These are phyloP conservation scores for Autographa gamma DNA, from an alignment of 2,888 invertebrate genomes.

Conservation along the genomic window DNA sequence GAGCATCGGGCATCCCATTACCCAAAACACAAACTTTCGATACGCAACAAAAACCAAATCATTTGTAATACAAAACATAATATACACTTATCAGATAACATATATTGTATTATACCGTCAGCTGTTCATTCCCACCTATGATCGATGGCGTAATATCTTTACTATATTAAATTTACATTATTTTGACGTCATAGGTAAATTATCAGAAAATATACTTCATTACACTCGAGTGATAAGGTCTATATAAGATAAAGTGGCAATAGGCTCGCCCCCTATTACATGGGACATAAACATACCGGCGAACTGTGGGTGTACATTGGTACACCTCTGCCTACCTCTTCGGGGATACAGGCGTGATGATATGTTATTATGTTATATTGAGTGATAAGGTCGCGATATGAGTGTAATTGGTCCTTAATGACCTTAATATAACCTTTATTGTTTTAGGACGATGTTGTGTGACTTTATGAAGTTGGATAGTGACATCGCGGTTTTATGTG, in stretches of 20 bases:
- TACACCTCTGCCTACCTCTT: no score
- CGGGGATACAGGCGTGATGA: no score
- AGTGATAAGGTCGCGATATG: constrained; percentile 52
- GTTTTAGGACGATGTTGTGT: constrained; percentile 44
- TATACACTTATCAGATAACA: background rate
- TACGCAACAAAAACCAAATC: constrained; percentile 14
- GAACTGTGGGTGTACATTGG: no score
- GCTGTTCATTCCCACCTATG: constrained; percentile 55
- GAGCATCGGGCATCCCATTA: background rate
- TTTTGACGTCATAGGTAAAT: constrained; percentile 52
- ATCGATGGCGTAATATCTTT: constrained; percentile 57
- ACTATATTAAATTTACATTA: constrained; percentile 56
- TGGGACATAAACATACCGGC: no score
- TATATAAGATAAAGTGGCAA: no score
- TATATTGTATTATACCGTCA: constrained; percentile 33
- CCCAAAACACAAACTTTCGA: background rate
- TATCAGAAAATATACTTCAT: constrained; percentile 60
- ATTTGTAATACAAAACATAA: constrained; percentile 11
- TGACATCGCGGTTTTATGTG: no score
- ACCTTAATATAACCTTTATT: constrained; percentile 49
- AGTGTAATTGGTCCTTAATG: constrained; percentile 51
- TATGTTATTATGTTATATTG: no score
- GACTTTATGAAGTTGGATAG: constrained; percentile 18
- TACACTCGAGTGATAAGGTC: constrained; percentile 51
- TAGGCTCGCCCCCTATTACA: no score